A percentile compares a stretch with the other conserved stretches of the same genome.
phyloP scores from a whole-genome alignment of 2,113 vertebrate genomes.

The Nymphicus hollandicus region DNA sequence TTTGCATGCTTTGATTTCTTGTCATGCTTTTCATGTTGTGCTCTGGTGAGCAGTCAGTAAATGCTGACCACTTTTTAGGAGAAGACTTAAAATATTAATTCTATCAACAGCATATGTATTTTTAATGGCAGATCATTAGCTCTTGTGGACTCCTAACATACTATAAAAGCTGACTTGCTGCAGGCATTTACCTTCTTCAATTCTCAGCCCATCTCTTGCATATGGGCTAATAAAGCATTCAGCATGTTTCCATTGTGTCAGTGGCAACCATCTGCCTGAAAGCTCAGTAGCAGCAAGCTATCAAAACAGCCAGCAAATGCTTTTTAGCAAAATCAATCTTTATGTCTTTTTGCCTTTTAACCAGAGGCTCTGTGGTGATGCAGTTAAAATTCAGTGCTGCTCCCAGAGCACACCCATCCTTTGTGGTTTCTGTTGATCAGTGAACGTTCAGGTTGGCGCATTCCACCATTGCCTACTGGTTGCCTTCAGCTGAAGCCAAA shows the following conservation, averaged over 20 bases:
- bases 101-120: background rate
- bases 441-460: rapidly evolving
- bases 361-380: background rate
- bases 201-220: background rate
- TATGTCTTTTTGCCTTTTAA: background rate
- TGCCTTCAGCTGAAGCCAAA: background rate
- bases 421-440: background rate
- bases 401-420: background rate
- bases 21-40: background rate
- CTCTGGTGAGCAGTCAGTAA: background rate
- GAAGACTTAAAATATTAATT: slow-evolving; percentile 9
- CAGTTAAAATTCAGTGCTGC: background rate
- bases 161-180: background rate
- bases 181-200: background rate
- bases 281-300: background rate
- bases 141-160: background rate
- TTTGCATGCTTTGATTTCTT: background rate
- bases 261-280: background rate
- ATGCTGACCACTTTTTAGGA: background rate
- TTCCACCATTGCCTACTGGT: background rate
- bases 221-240: background rate
- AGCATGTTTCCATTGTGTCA: background rate
- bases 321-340: background rate
- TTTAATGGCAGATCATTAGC: background rate
- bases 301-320: background rate